Evolutionary conservation across 2,888 invertebrate species (phyloP).

Genomic region (Cosmopolites sordidus): DNA sequence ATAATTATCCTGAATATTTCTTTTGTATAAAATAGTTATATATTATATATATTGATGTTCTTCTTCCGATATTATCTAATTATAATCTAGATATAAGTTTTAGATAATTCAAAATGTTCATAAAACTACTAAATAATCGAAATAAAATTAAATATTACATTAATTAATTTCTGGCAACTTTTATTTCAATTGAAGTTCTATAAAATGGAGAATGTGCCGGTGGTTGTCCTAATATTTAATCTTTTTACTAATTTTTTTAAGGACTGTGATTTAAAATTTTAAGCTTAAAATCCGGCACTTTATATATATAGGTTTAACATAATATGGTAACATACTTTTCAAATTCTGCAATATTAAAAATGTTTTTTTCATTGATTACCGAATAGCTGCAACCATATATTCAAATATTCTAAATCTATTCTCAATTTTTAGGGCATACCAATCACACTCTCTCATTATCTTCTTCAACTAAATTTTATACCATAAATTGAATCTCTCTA

Average conservation of each 20-base stretch:
- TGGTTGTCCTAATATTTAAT: too few relatives aligned
- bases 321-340: too few relatives aligned
- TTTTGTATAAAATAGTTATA: background rate
- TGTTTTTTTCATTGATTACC: background rate
- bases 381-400: background rate
- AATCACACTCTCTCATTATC: too few relatives aligned
- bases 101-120: constrained; percentile 39
- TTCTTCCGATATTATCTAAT: constrained; percentile 41
- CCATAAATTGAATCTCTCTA: too few relatives aligned
- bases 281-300: too few relatives aligned
- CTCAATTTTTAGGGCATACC: too few relatives aligned
- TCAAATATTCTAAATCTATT: too few relatives aligned
- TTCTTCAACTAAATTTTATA: too few relatives aligned
- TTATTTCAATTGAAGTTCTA: background rate
- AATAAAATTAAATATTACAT: constrained; percentile 2
- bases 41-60: background rate
- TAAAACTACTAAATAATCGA: constrained; percentile 1
- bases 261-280: too few relatives aligned
- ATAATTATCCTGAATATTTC: background rate
- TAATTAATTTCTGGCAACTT: background rate
- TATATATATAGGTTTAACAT: too few relatives aligned
- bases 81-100: constrained; percentile 40
- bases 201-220: background rate
- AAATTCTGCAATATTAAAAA: too few relatives aligned
- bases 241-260: too few relatives aligned